Evolutionary conservation across 2,797 vertebrate genomes (phyloP).

Genomic region (Rhinella marina): DNA sequence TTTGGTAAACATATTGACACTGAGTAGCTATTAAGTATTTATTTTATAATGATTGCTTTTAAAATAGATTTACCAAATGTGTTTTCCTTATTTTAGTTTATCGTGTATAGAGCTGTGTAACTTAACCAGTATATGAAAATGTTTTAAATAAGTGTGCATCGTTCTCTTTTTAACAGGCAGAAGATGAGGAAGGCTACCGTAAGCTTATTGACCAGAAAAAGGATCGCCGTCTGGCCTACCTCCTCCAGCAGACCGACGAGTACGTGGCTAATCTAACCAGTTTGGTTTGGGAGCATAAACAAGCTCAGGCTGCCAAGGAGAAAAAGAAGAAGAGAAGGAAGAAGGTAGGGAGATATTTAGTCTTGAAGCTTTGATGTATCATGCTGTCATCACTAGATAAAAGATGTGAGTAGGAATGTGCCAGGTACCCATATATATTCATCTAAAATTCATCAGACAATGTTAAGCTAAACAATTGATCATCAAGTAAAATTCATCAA

Average conservation of each 20-base stretch:
- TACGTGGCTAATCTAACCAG: conserved; percentile 87
- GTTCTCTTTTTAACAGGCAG: conserved; percentile 78
- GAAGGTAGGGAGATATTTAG: conserved; percentile 74
- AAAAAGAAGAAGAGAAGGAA: conserved; percentile 93
- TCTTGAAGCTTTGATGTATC: not conserved
- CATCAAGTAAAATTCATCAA: no score
- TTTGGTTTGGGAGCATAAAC: conserved; percentile 95
- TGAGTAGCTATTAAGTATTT: no score
- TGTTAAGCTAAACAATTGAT: no score
- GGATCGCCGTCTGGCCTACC: conserved; percentile 80
- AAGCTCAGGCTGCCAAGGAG: conserved; percentile 95
- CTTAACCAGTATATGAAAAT: not conserved
- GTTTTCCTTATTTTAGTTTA: not conserved
- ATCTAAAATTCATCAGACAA: no score
- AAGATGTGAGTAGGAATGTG: no score
- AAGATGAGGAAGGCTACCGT: conserved; percentile 96
- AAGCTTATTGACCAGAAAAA: conserved; percentile 87
- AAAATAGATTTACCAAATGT: no score
- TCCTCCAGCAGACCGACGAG: conserved; percentile 82
- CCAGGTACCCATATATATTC: no score
- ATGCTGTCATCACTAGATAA: not conserved
- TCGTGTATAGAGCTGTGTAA: not conserved
- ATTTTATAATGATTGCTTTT: no score
- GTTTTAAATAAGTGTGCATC: not conserved
- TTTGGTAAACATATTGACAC: not conserved